phyloP scores from a whole-genome alignment of 2,888 invertebrate genomes.

The Aromia moschata region DNA sequence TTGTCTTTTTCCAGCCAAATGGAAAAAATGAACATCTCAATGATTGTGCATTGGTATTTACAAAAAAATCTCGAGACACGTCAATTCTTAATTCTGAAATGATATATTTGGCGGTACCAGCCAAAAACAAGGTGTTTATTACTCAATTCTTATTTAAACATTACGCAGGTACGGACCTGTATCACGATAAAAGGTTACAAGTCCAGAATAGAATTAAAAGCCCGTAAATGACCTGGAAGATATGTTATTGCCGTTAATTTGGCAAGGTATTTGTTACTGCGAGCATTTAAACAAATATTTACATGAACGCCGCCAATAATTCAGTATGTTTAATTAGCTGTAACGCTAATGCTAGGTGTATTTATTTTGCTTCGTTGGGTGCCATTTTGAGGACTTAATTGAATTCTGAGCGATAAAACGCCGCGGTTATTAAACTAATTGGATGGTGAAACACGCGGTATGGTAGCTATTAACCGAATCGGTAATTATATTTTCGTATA shows the following conservation, averaged over 20 bases:
- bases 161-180: too few species aligned
- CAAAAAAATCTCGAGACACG: too few species aligned
- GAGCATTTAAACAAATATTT: conserved; percentile 11
- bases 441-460: neutral
- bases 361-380: neutral
- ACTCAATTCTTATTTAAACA: too few species aligned
- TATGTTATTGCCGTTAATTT: conserved; percentile 2
- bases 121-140: too few species aligned
- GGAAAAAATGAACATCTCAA: too few species aligned
- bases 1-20: too few species aligned
- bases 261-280: conserved; percentile 3
- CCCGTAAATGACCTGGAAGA: conserved; percentile 6
- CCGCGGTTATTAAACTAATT: neutral
- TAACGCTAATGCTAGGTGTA: neutral
- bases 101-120: too few species aligned
- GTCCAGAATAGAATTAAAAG: neutral
- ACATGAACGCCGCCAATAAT: conserved; percentile 8
- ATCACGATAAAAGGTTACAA: too few species aligned
- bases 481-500: neutral
- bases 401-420: neutral
- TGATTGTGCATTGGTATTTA: too few species aligned
- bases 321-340: neutral
- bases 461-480: neutral
- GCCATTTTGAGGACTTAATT: neutral
- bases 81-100: too few species aligned